phyloP scores from a whole-genome alignment of 2,113 vertebrate genomes.

The Phrynosoma platyrhinos region DNA sequence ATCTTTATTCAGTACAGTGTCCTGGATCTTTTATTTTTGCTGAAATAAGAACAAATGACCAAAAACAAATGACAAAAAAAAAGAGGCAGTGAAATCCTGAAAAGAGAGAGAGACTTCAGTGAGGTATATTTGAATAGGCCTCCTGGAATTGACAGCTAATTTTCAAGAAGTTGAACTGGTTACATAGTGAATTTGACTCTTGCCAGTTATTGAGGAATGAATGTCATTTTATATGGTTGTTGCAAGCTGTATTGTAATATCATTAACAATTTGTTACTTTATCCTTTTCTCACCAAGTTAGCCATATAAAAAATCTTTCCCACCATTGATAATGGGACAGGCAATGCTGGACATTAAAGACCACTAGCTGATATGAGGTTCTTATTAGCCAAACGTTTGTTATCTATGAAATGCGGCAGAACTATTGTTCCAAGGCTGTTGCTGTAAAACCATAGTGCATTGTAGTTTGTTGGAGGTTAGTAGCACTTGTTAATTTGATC shows the following conservation, averaged over 20 bases:
- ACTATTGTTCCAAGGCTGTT: constrained; percentile 83
- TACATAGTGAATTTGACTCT: neutral
- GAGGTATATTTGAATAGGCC: accelerated
- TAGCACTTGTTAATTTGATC: constrained; percentile 95
- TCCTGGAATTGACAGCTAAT: no score
- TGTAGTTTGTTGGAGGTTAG: constrained; percentile 85
- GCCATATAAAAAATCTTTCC: constrained; percentile 8
- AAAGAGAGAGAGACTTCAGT: neutral
- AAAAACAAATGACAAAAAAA: constrained; percentile 10
- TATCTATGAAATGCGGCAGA: constrained; percentile 77
- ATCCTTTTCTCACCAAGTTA: neutral
- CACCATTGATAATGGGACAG: constrained; percentile 20
- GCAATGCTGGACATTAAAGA: constrained; percentile 45
- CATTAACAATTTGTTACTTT: accelerated
- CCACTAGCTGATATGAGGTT: constrained; percentile 61
- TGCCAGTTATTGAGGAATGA: neutral
- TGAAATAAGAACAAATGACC: neutral
- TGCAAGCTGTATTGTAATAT: neutral
- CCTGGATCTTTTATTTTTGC: neutral
- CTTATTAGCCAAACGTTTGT: constrained; percentile 73
- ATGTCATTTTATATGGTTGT: neutral
- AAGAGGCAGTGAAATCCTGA: neutral
- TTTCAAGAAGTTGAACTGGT: neutral
- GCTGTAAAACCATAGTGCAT: constrained; percentile 84
- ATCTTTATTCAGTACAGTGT: neutral